Evolutionary conservation across 2,797 vertebrate species (phyloP), one percentile per base, ranked within the genome.

Genomic region (Melanogrammus aeglefinus): DNA sequence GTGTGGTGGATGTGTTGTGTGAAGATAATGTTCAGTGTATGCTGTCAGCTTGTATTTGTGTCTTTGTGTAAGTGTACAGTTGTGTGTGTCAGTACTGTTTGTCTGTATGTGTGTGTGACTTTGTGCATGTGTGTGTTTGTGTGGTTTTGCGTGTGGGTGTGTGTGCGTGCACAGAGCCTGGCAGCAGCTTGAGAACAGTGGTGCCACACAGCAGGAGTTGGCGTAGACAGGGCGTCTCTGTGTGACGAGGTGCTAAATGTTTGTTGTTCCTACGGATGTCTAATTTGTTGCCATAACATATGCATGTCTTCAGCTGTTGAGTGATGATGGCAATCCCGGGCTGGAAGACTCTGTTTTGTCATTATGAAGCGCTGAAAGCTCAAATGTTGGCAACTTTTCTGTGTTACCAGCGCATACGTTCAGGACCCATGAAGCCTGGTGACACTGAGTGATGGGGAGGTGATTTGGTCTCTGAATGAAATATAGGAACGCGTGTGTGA

Each of bases 181-280:
- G 75, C 78, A 90, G 90, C 88, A 91, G 87, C 84, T 88, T 90
- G 89, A 80, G 84, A 91, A 84, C 86, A 87, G 87, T 80, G 79
- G 87, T 51, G 1, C 79, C 83, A 79, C 88, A 74, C 91, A 88
- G 90, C 88, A 88, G 86, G 90, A 91, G 87, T 39, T 47, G 12
- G 72, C 77, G 78, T 84, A 90, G 87, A 88, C 84, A 81, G 85
- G 83, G 86, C 85, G 86, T 84, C 88, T 91, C 87, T 88, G 88
- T 92, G 89, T 91, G 89, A 91, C 82, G 81, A 91, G 87, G 88
- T 90, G 89, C 85, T 91, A 92, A 91, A 88, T 88, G 90, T 91
- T 91, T 91, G 89, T 89, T 90, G 88, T 91, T 88, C 84, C 86
- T 89, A 81, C 82, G 80, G 89, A 89, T 82, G 85, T 90, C 86